Evolutionary conservation across 2,113 vertebrate genomes (phyloP).

Genomic region (Aphyosemion australe): DNA sequence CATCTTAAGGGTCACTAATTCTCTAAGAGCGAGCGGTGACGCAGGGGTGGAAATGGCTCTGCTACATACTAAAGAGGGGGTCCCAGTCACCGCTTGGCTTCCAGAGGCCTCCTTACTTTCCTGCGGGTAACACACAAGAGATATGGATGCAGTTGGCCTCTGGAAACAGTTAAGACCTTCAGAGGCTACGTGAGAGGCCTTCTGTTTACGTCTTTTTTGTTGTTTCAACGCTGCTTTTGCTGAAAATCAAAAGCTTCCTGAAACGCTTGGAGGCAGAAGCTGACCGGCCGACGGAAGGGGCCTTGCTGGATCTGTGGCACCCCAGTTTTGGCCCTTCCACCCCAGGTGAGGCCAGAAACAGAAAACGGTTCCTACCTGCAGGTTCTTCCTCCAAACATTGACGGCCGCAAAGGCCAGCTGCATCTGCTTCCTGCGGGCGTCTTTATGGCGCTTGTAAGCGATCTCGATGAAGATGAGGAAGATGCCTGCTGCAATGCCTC

Average conservation of each 20-base stretch:
- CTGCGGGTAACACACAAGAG: slow-evolving; percentile 82
- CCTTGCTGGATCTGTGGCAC: slow-evolving; percentile 18
- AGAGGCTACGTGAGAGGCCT: slow-evolving; percentile 50
- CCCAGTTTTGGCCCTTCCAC: slow-evolving; percentile 12
- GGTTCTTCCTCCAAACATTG: slow-evolving; percentile 99
- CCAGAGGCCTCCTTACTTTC: slow-evolving; percentile 79
- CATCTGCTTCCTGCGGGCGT: slow-evolving; percentile 99
- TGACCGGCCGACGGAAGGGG: slow-evolving; percentile 1
- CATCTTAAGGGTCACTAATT: slow-evolving; percentile 28
- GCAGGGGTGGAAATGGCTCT: slow-evolving; percentile 53
- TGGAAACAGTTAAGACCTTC: slow-evolving; percentile 23
- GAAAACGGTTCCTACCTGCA: slow-evolving; percentile 89
- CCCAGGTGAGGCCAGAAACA: slow-evolving; percentile 12
- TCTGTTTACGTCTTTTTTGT: slow-evolving; percentile 1
- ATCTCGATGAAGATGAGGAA: slow-evolving; percentile 99
- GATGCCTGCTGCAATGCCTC: slow-evolving; percentile 98
- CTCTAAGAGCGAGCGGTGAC: slow-evolving; percentile 50
- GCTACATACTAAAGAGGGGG: slow-evolving; percentile 81
- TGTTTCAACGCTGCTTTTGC: neutral
- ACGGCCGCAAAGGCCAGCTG: slow-evolving; percentile 98
- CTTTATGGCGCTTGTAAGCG: slow-evolving; percentile 98
- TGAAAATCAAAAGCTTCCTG: slow-evolving; percentile 1
- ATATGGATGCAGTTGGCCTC: slow-evolving; percentile 67
- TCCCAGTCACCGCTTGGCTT: slow-evolving; percentile 76
- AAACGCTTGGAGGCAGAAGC: slow-evolving; percentile 18